Evolutionary conservation across 2,888 invertebrate species (phyloP).

Genomic region (Eucriotettix oculatus): DNA sequence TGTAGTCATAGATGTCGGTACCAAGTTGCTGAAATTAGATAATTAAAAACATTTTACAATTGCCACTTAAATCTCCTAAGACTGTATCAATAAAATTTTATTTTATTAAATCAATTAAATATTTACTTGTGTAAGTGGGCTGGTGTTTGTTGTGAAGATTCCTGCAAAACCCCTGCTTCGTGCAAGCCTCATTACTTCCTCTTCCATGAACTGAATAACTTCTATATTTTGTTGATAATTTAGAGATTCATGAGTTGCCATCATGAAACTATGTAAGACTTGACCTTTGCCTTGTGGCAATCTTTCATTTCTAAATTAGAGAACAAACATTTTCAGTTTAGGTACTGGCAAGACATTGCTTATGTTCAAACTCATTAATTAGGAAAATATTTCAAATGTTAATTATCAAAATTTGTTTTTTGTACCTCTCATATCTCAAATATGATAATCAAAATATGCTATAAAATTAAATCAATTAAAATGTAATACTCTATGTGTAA

Average conservation of each 20-base stretch:
- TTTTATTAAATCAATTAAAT: not conserved
- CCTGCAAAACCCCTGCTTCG: constrained; percentile 47
- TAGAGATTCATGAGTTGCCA: constrained; percentile 55
- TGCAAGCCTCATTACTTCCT: constrained; percentile 51
- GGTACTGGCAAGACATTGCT: too few species aligned
- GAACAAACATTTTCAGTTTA: not conserved
- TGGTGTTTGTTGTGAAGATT: constrained; percentile 75
- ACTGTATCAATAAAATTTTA: not conserved
- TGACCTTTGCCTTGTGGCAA: constrained; percentile 47
- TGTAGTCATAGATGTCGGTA: constrained; percentile 58
- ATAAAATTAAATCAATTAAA: too few species aligned
- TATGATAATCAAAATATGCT: too few species aligned
- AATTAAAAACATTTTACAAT: not conserved
- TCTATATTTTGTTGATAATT: constrained; percentile 58
- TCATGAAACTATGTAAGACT: constrained; percentile 73
- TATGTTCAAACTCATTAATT: too few species aligned
- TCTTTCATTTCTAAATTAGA: constrained; percentile 20
- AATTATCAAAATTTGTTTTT: too few species aligned
- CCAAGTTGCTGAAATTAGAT: constrained; percentile 57
- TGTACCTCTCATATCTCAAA: too few species aligned
- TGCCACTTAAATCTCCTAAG: too few species aligned
- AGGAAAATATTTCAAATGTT: too few species aligned
- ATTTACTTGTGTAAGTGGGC: constrained; percentile 66
- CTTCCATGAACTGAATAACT: constrained; percentile 63
- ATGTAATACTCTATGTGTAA: too few species aligned